Conservation (phyloP, 2,797 vertebrate species). For the Darevskia nairensis region DNA sequence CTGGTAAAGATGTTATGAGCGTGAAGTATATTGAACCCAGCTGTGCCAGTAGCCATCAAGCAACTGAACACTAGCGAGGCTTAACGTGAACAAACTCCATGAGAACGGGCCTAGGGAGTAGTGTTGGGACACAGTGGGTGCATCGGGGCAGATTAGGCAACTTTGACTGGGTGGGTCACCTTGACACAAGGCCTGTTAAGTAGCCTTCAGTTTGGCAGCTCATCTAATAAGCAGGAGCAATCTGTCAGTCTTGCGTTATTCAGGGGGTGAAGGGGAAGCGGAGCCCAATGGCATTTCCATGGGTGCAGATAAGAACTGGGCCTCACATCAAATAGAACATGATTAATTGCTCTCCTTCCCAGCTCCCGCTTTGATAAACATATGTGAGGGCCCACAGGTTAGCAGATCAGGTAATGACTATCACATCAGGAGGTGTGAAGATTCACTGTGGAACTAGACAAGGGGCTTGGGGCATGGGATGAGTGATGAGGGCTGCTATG, state of each 20-base stretch:
- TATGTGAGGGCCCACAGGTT: constrained; percentile 67
- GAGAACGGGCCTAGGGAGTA: not conserved
- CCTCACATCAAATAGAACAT: constrained; percentile 74
- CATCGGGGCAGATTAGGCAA: constrained; percentile 33
- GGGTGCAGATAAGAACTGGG: constrained; percentile 76
- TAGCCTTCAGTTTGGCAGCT: constrained; percentile 48
- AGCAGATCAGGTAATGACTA: constrained; percentile 45
- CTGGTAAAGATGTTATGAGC: constrained; percentile 24
- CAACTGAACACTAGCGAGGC: not conserved
- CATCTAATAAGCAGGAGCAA: constrained; percentile 70
- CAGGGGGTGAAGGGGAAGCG: constrained; percentile 71
- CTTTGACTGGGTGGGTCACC: not conserved
- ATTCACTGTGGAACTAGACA: constrained; percentile 43
- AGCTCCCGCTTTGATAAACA: constrained; percentile 66
- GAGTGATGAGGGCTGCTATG: not conserved
- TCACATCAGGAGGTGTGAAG: constrained; percentile 30
- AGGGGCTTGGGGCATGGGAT: fast-evolving
- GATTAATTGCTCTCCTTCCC: constrained; percentile 74
- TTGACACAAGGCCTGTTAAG: constrained; percentile 54
- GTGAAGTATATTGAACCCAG: constrained; percentile 7
- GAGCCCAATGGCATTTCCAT: constrained; percentile 67
- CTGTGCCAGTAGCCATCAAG: constrained; percentile 7
- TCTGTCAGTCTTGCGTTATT: constrained; percentile 70
- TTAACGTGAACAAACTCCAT: fast-evolving
- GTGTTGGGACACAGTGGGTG: not conserved